phyloP scores from a whole-genome alignment of 2,113 vertebrate species.

The Delphinus delphis region DNA sequence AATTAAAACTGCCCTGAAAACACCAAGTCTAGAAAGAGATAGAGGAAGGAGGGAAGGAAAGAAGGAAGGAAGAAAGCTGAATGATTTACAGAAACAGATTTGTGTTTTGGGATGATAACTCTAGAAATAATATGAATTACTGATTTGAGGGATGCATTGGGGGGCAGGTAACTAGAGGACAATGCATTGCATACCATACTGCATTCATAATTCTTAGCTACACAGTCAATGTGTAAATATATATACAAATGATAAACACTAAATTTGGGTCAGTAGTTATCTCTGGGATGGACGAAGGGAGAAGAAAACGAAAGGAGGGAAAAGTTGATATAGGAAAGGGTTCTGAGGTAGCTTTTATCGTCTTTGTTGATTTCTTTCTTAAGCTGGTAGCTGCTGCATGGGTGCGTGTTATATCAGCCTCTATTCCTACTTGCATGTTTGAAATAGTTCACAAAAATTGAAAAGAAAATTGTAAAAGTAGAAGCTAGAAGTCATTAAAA shows the following conservation, averaged over 20 bases:
- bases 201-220: neutral
- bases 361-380: neutral
- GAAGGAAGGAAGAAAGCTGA: neutral
- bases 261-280: neutral
- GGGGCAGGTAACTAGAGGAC: neutral
- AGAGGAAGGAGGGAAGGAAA: neutral
- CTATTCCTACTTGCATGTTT: neutral
- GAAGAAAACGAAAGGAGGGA: neutral
- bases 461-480: neutral
- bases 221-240: neutral
- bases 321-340: neutral
- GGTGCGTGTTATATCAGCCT: neutral
- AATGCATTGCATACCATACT: neutral
- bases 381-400: neutral
- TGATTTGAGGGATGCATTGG: neutral
- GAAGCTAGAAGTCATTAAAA: neutral
- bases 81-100: neutral
- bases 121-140: neutral
- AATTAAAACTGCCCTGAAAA: neutral
- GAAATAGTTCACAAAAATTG: neutral
- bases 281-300: neutral
- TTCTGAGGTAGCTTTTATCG: neutral
- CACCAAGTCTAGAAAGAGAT: neutral
- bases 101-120: neutral
- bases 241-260: neutral